Evolutionary conservation across 2,888 invertebrate species (phyloP).

Genomic region (Pristionchus maxplancki): DNA sequence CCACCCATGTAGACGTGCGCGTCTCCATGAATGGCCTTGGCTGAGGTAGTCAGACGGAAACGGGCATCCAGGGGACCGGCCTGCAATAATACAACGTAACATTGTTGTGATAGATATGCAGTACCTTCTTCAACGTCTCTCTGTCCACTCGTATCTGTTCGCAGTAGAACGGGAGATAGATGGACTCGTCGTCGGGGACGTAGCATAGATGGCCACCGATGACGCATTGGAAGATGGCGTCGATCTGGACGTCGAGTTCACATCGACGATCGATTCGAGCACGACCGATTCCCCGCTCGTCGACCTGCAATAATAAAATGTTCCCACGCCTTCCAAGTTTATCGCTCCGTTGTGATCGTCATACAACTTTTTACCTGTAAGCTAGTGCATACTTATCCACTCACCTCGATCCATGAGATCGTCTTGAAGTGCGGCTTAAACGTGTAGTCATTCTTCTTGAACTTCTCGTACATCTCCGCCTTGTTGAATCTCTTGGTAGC

Average conservation of each 20-base stretch:
- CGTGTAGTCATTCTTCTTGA: conserved; percentile 53
- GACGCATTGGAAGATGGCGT: conserved; percentile 62
- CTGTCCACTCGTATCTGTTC: conserved; percentile 55
- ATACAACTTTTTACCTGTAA: no score
- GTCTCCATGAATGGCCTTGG: conserved; percentile 20
- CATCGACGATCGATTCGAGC: conserved; percentile 43
- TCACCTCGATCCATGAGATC: not conserved
- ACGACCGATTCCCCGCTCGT: not conserved
- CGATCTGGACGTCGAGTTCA: conserved; percentile 61
- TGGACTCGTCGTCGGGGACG: conserved; percentile 55
- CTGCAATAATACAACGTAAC: conserved; percentile 44
- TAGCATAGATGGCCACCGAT: conserved; percentile 58
- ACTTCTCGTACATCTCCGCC: conserved; percentile 59
- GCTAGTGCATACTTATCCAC: no score
- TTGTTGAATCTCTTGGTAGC: conserved; percentile 9
- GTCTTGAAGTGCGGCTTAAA: conserved; percentile 3
- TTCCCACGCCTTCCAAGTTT: no score
- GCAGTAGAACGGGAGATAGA: conserved; percentile 62
- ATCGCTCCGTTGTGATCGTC: no score
- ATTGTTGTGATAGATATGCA: no score
- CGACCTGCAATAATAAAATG: not conserved
- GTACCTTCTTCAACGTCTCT: conserved; percentile 33
- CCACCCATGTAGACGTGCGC: not conserved
- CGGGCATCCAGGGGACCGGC: conserved; percentile 16
- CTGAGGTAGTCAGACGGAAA: conserved; percentile 1